Evolutionary conservation across 2,113 vertebrate species (phyloP), one percentile per base, ranked within the genome.

Genomic region (Tylochromis polylepis): DNA sequence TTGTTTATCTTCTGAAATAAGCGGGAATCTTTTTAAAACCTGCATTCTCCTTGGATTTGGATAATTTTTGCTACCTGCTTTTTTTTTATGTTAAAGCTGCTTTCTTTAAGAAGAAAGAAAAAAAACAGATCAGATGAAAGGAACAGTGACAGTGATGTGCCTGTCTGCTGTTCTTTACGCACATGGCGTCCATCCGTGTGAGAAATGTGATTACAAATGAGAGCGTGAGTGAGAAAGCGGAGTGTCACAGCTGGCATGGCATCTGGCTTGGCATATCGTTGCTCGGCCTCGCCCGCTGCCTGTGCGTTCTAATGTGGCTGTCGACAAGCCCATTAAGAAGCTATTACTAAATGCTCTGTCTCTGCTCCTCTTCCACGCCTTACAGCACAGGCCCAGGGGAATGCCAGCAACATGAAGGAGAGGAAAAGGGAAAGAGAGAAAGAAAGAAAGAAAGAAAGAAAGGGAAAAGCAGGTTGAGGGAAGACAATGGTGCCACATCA

Each of bases 281-380:
- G 94, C 91, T 87, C 90, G 53, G 93, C 89, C 94, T 94, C 88
- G 85, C 94, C 91, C 94, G 88, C 93, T 94, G 94, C 94, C 94
- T 94, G 92, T 53, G 87, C 87, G 87, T 92, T 94, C 94, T 96
- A 95, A 96, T 96, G 95, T 94, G 93, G 91, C 95, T 95, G 94
- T 95, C 95, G 94, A 95, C 95, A 95, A 93, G 94, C 92, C 94
- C 95, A 96, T 96, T 95, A 96, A 96, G 95, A 95, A 95, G 91
- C 91, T 93, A 96, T 95, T 95, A 96, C 95, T 95, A 95, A 96
- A 95, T 92, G 93, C 93, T 94, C 94, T 91, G 90, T 94, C 94
- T 95, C 91, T 87, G 92, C 93, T 92, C 85, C 86, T 90, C 87
- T 93, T 94, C 90, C 93, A 93, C 85, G 93, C 93, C 93, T 94